phyloP scores from a whole-genome alignment of 1,140 invertebrate species.

The Hylyphantes graminicola region DNA sequence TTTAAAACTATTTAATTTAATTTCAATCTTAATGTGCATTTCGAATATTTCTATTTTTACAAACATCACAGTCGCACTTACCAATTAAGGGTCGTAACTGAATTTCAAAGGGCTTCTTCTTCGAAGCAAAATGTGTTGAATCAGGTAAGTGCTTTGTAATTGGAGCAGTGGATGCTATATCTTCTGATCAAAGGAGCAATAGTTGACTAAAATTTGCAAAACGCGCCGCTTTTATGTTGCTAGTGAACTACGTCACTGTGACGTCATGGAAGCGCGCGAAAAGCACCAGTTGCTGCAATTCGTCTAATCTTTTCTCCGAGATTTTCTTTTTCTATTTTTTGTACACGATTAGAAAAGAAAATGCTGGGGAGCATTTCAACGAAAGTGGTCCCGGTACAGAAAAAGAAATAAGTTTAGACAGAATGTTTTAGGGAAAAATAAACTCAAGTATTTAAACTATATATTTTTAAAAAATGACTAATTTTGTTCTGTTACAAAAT shows the following conservation, averaged over 20 bases:
- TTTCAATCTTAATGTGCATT: too few relatives aligned
- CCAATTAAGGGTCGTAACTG: not conserved
- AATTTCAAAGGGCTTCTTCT: not conserved
- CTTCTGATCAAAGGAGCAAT: constrained; percentile 14
- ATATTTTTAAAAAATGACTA: too few relatives aligned
- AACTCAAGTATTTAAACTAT: too few relatives aligned
- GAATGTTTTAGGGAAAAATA: too few relatives aligned
- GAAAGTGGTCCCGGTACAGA: too few relatives aligned
- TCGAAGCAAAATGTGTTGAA: not conserved
- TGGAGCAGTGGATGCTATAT: not conserved
- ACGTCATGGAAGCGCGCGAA: constrained; percentile 50
- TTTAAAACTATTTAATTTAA: too few relatives aligned
- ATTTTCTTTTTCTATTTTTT: too few relatives aligned
- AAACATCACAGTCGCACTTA: not conserved
- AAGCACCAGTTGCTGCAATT: constrained; percentile 57
- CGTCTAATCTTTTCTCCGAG: constrained; percentile 43
- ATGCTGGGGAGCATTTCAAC: too few relatives aligned
- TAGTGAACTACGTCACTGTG: constrained; percentile 30
- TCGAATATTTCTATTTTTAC: too few relatives aligned
- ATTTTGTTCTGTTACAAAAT: too few relatives aligned
- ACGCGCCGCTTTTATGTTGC: constrained; percentile 39
- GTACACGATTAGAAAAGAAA: too few relatives aligned
- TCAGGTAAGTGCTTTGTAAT: not conserved
- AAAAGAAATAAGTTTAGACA: too few relatives aligned
- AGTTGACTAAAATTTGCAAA: constrained; percentile 26